A percentile compares a stretch with the other conserved stretches of the same genome.
These are phyloP conservation scores for Daphoenositta chrysoptera DNA, from an alignment of 2,113 vertebrate species.

Conservation along the genomic window DNA sequence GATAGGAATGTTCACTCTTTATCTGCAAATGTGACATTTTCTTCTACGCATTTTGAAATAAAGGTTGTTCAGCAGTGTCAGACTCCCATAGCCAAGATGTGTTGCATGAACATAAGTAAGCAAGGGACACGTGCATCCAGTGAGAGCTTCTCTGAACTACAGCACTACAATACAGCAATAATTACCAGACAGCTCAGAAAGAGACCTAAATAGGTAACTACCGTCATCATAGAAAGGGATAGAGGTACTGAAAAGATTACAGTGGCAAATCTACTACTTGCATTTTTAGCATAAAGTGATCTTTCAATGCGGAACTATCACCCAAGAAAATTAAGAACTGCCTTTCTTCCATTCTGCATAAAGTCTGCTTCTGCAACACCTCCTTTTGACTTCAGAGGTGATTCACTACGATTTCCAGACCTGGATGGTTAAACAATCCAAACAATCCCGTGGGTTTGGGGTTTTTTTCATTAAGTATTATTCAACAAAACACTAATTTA, in stretches of 20 bases:
- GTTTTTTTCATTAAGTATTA: background rate
- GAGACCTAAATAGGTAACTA: background rate
- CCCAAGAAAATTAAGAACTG: background rate
- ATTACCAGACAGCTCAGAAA: background rate
- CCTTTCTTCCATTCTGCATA: background rate
- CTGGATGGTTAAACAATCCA: background rate
- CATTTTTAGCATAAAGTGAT: background rate
- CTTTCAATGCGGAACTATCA: background rate
- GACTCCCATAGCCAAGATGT: background rate
- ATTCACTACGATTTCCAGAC: background rate
- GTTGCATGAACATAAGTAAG: background rate
- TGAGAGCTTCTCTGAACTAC: background rate
- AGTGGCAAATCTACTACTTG: background rate
- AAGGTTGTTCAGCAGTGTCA: background rate
- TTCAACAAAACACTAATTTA: slow-evolving; percentile 15
- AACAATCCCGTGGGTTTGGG: background rate
- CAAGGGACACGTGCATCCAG: background rate
- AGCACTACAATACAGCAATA: background rate
- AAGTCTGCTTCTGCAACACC: background rate
- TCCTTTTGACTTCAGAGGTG: background rate
- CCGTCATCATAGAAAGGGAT: background rate
- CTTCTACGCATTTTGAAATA: background rate
- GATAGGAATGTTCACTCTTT: background rate
- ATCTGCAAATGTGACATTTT: slow-evolving; percentile 13
- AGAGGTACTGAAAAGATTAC: background rate